Base-by-base conservation (phyloP, 2,797 vertebrate species). In the Paramormyrops hopkinsi region DNA sequence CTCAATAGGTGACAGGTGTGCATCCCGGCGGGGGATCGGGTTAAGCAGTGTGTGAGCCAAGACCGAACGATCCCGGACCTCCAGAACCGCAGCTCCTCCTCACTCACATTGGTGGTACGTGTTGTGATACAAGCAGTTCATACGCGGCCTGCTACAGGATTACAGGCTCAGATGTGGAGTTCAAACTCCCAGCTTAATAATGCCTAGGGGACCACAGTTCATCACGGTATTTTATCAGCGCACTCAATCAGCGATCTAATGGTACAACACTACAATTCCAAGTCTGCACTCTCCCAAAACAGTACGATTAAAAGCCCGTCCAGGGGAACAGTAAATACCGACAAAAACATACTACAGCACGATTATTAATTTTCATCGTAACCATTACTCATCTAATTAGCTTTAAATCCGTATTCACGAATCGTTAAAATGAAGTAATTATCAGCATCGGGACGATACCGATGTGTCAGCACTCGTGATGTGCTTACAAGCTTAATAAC, bases 1-100 rank as follows among this genome's bases (percentile, higher is more conserved):
- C 46, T 48, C 25, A 69, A 22, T 19, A 88, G 89, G 88, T 87
- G 65, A 83, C 44, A 50, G 87, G 69, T 44, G 89, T 88, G 88
- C 54, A 62, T 73, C 51, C 37, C 89, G 6, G 37, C 7, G 19
- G 73, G 46, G 69, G 46, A 37, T 37, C 53, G 41, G 86, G 9
- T 14, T 62, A 46, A 73, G 29, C 22, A 79, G 33, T 2, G n/a
- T 33, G 82, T 76, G 44, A 73, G 17, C 14, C 54, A 48, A 86
- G 51, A n/a, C 53, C 41, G 12, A 41, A 62, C 33, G 50, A 50
- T 65, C 41, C 69, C 25, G 29, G n/a, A 87, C 50, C 54, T 22
- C 9, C 9, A 86, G 62, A 88, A 69, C 44, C 53, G 51, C 17
- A 25, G 51, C 83, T 51, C 33, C 29, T 85, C 88, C 33, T 19